Base-by-base conservation (phyloP, 1,140 invertebrate species). In the Apis florea region DNA sequence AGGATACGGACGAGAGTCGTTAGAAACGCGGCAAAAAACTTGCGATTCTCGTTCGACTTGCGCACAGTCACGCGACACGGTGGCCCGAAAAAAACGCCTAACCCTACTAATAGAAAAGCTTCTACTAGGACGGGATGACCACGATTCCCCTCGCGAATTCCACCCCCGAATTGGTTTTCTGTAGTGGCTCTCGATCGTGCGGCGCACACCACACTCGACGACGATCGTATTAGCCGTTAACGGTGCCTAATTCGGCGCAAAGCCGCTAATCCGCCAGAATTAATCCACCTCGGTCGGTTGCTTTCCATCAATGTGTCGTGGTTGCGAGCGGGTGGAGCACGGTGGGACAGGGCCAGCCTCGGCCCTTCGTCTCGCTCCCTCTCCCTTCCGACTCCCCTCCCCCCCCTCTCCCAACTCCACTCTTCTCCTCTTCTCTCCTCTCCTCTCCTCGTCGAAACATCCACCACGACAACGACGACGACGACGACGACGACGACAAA, bases 221-320 rank as follows among this genome's bases (percentile, higher is more conserved):
- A 76, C 85, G 87, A 87, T 84, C 87, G 82, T 85, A 88, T 87
- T 86, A 88, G 86, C 86, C 86, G 75, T 86, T 88, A 88, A 88
- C 87, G 84, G 80, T 85, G 87, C 86, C 87, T 88, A 88, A 88
- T 88, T 88, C 87, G 86, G 63, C 56, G 87, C 84, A 88, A 88
- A 89, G 87, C 86, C 82, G 87, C 87, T 89, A 88, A 89, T 89
- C 88, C 87, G 82, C 84, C 79, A 88, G 87, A 89, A 89, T 88
- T 89, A 89, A 88, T 88, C 79, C 87, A 63, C 75, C 81, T 88
- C 86, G 86, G 86, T 88, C 86, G 87, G 86, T 88, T 85, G 86
- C 86, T 84, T 81, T 85, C 80, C 87, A 84, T 88, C 87, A 88
- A 88, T 88, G 87, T 85, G 83, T 85, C 86, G 86, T 87, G 71